These are phyloP conservation scores for Drosophila parabipectinata DNA, from an alignment of 1,140 invertebrate genomes.

Conservation along the genomic window DNA sequence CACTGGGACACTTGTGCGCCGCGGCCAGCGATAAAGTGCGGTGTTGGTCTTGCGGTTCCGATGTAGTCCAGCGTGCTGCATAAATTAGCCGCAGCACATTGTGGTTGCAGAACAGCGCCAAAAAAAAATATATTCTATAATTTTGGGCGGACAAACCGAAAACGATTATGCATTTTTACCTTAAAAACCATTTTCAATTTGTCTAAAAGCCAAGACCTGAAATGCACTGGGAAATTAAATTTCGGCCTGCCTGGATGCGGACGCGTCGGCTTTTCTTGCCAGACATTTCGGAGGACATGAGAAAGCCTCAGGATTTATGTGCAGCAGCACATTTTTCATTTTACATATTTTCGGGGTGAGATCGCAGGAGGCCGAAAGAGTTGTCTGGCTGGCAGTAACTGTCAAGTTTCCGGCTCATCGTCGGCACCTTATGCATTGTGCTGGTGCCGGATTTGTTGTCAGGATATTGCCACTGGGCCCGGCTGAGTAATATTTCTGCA, in stretches of 20 bases:
- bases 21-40: conserved; percentile 69
- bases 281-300: conserved; percentile 34
- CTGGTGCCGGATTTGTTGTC: conserved; percentile 67
- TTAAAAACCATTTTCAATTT: conserved; percentile 53
- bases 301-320: conserved; percentile 74
- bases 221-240: conserved; percentile 61
- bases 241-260: conserved; percentile 28
- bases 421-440: conserved; percentile 74
- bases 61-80: conserved; percentile 57
- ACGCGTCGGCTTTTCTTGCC: conserved; percentile 27
- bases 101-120: conserved; percentile 45
- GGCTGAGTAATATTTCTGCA: conserved; percentile 73
- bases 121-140: conserved; percentile 6
- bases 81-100: conserved; percentile 78
- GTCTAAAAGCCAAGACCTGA: conserved; percentile 44
- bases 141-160: background rate
- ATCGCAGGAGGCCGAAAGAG: conserved; percentile 18
- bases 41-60: conserved; percentile 30
- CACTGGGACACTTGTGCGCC: conserved; percentile 60
- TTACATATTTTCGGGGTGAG: conserved; percentile 34
- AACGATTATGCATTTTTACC: background rate
- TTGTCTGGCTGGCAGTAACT: conserved; percentile 61
- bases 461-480: conserved; percentile 70
- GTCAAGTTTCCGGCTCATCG: conserved; percentile 72
- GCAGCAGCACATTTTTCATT: conserved; percentile 77